Evolutionary conservation across 2,888 invertebrate genomes (phyloP).

Genomic region (Trilocha varians): DNA sequence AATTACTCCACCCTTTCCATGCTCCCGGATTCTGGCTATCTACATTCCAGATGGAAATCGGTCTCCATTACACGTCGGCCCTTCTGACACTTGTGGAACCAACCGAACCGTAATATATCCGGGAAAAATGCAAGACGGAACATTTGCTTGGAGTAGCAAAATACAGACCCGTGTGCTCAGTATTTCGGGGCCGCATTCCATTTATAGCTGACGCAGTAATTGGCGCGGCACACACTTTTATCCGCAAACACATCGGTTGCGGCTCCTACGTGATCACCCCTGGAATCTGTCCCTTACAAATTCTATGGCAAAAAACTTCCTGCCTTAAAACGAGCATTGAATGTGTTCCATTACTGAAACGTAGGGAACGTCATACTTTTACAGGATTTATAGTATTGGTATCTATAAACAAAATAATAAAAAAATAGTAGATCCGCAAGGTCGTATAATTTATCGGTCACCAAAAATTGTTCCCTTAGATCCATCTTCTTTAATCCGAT

Average conservation of each 20-base stretch:
- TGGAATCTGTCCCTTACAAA: constrained; percentile 8
- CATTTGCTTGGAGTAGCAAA: constrained; percentile 5
- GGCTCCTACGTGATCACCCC: constrained; percentile 24
- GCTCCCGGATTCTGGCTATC: background rate
- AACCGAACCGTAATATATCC: constrained; percentile 7
- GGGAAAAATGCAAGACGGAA: constrained; percentile 5
- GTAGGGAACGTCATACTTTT: no score
- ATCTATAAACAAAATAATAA: no score
- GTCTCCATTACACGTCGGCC: background rate
- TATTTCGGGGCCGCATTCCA: constrained; percentile 11
- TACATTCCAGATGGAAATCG: constrained; percentile 3
- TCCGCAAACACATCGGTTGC: constrained; percentile 17
- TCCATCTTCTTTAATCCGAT: no score
- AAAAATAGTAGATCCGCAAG: no score
- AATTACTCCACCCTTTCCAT: constrained; percentile 1
- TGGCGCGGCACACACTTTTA: constrained; percentile 25
- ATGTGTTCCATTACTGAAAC: constrained; percentile 13
- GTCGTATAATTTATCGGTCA: no score
- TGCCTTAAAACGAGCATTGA: constrained; percentile 14
- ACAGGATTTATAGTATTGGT: no score
- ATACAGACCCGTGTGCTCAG: constrained; percentile 8
- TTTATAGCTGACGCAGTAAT: constrained; percentile 31
- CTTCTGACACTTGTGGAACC: constrained; percentile 4
- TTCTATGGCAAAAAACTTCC: constrained; percentile 7
- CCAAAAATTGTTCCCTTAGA: no score